phyloP scores from a whole-genome alignment of 30 jellyfish, hydroid and myxozoan species.

The Aurelia aurita region DNA sequence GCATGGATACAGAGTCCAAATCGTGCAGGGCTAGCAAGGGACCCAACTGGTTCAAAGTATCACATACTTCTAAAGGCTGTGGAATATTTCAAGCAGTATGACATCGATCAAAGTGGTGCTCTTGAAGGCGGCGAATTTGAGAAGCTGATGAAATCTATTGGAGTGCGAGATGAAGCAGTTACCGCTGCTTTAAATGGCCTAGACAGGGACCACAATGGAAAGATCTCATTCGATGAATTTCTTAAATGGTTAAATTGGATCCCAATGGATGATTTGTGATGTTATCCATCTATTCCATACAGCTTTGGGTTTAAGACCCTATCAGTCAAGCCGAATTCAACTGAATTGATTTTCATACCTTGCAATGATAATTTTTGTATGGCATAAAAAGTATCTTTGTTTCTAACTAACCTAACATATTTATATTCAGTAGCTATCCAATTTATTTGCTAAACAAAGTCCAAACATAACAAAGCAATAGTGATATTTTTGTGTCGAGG shows the following conservation, averaged over 20 bases:
- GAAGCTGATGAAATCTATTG: constrained; percentile 51
- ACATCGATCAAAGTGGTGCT: constrained; percentile 79
- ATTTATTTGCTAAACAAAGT: too few relatives aligned
- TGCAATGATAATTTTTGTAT: too few relatives aligned
- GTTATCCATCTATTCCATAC: not conserved
- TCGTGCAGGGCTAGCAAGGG: constrained; percentile 26
- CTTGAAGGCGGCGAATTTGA: constrained; percentile 75
- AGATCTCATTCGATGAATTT: constrained; percentile 80
- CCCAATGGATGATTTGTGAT: constrained; percentile 60
- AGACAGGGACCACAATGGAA: constrained; percentile 83
- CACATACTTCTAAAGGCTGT: constrained; percentile 77
- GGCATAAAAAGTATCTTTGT: too few relatives aligned
- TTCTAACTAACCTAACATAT: too few relatives aligned
- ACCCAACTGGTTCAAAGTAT: constrained; percentile 67
- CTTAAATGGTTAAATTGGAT: constrained; percentile 90
- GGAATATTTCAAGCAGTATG: constrained; percentile 76
- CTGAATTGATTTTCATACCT: too few relatives aligned
- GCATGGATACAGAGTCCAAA: constrained; percentile 48
- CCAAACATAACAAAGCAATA: too few relatives aligned
- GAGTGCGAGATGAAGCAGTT: constrained; percentile 63
- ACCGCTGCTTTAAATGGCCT: constrained; percentile 68
- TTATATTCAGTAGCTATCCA: too few relatives aligned
- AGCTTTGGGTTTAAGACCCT: too few relatives aligned
- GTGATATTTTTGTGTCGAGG: too few relatives aligned
- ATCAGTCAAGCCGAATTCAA: too few relatives aligned